Evolutionary conservation across 2,797 vertebrate genomes (phyloP), one percentile per base, ranked within the genome.

Genomic region (Tragelaphus oryx): DNA sequence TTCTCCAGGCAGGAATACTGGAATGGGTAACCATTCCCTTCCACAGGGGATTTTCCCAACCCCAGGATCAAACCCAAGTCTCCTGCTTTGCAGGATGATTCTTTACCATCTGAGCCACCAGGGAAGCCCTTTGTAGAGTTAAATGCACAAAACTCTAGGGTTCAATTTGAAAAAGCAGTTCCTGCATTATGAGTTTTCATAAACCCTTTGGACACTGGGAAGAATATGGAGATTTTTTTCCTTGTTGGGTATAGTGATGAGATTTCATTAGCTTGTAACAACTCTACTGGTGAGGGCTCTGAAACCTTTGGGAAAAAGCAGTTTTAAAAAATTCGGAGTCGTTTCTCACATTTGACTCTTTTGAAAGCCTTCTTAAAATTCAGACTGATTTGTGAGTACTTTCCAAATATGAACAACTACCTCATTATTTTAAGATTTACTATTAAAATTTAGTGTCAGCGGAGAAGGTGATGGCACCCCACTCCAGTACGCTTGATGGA

Each of bases 321-420:
- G 0, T 12, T 78, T 0, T 0, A 78, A 52, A 17, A 33, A 41
- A 20, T 14, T 87, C 9, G 16, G 46, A 92, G 65, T 83, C 1
- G 26, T 60, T 84, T 41, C 13, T 81, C 5, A 46, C 8, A 6
- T 89, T 62, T 76, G 28, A 76, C 24, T 95, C 81, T 52, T 92
- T 91, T 87, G 65, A 85, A 92, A 44, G 10, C 20, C 22, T 95
- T 89, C 55, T 94, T 75, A 60, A 96, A 74, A 59, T 94, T 52
- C 26, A 20, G 46, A 54, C 37, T 87, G n/a, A 76, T 55, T 89
- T 62, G 44, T 46, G 30, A 50, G 20, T 80, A 46, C 20, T 74
- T 95, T 80, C 3, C 24, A 96, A 85, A 41, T 74, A 62, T 54
- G 18, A 89, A 37, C 24, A 87, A 52, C 76, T 46, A 22, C 30